Conservation (phyloP, 1,140 invertebrate species). For the Diachasma alloeum region DNA sequence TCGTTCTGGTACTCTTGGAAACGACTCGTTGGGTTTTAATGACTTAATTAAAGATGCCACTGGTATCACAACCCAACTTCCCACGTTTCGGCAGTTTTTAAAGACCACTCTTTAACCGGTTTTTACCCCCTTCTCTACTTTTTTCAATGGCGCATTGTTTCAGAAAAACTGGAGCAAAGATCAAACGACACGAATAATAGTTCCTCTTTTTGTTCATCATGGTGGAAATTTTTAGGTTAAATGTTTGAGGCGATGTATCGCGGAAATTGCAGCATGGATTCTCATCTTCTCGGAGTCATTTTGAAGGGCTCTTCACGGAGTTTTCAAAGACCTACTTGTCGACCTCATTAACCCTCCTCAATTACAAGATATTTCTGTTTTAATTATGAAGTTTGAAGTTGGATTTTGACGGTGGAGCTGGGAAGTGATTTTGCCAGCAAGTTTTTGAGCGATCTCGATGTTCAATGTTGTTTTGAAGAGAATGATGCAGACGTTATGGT, state of each 20-base stretch:
- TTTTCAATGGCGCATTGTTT: neutral
- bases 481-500: too few relatives aligned
- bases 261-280: neutral
- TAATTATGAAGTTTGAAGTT: neutral
- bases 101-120: neutral
- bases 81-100: conserved; percentile 1
- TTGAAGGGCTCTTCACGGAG: neutral
- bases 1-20: neutral
- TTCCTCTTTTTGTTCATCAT: neutral
- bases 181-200: neutral
- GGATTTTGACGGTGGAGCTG: neutral
- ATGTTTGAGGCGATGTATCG: neutral
- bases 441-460: neutral
- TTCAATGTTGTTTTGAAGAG: too few relatives aligned
- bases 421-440: neutral
- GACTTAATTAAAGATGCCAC: conserved; percentile 3
- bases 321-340: neutral
- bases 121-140: neutral
- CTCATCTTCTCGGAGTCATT: neutral
- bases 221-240: neutral
- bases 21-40: conserved; percentile 7
- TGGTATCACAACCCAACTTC: neutral
- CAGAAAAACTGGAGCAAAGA: neutral
- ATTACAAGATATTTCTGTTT: neutral
- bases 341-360: neutral